phyloP scores from a whole-genome alignment of 2,888 invertebrate species.

The Balanococcus diminutus region DNA sequence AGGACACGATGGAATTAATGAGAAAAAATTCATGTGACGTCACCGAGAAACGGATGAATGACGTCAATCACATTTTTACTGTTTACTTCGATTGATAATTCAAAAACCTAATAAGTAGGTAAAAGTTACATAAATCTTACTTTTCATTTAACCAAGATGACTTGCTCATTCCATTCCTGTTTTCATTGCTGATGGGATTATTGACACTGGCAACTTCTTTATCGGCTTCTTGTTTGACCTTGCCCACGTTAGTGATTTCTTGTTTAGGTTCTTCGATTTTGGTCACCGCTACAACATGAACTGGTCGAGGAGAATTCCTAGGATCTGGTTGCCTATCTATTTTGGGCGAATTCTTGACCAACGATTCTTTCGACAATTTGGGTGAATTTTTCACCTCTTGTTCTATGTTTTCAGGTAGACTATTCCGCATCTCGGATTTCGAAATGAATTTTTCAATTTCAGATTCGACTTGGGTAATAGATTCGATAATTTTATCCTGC shows the following conservation, averaged over 20 bases:
- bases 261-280: constrained; percentile 46
- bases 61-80: neutral
- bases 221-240: constrained; percentile 47
- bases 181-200: neutral
- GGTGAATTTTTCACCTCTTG: constrained; percentile 8
- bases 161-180: constrained; percentile 50
- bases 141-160: constrained; percentile 48
- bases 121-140: constrained; percentile 44
- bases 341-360: neutral
- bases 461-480: neutral
- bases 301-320: constrained; percentile 26
- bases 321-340: neutral
- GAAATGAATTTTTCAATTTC: neutral
- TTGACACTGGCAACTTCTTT: constrained; percentile 42
- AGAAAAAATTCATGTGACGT: constrained; percentile 3
- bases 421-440: neutral
- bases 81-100: neutral
- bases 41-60: neutral
- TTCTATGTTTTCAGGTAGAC: neutral
- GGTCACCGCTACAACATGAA: constrained; percentile 19
- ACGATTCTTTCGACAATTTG: neutral
- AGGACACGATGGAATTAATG: constrained; percentile 1
- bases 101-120: neutral
- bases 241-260: neutral
- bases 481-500: constrained; percentile 28